Conservation (phyloP, 1,140 invertebrate species). For the Drosophila tropicalis region DNA sequence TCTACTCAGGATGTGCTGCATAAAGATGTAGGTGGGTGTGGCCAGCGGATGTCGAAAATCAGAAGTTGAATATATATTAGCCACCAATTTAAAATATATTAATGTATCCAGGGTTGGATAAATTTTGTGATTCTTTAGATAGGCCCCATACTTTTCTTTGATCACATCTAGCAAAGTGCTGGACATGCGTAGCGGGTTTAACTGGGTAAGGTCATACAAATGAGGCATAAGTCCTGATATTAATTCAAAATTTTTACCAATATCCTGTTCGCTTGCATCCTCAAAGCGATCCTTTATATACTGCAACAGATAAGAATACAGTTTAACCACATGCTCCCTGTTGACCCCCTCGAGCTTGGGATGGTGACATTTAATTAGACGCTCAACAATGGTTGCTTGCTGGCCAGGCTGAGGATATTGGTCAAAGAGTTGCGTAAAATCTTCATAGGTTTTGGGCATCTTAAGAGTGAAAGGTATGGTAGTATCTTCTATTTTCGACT, state of each 20-base stretch:
- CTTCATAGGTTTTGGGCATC: conserved; percentile 88
- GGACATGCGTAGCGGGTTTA: conserved; percentile 87
- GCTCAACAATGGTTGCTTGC: conserved; percentile 89
- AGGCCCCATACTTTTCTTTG: conserved; percentile 89
- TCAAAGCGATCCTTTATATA: conserved; percentile 88
- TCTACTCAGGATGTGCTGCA: conserved; percentile 90
- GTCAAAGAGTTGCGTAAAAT: conserved; percentile 87
- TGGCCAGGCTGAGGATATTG: conserved; percentile 87
- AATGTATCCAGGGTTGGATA: conserved; percentile 90
- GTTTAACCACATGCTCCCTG: conserved; percentile 88
- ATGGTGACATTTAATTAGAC: conserved; percentile 94
- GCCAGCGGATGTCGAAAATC: conserved; percentile 94
- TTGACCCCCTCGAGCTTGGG: conserved; percentile 90
- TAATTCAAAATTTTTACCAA: conserved; percentile 85
- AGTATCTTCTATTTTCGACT: conserved; percentile 83
- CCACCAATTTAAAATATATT: conserved; percentile 91
- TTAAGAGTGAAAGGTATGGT: conserved; percentile 88
- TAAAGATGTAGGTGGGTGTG: conserved; percentile 92
- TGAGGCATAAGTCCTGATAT: conserved; percentile 87
- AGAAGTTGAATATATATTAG: conserved; percentile 92
- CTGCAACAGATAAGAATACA: conserved; percentile 90
- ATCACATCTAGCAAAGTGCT: conserved; percentile 88
- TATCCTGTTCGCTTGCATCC: conserved; percentile 83
- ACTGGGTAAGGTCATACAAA: conserved; percentile 89
- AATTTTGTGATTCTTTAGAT: conserved; percentile 85